Evolutionary conservation across 2,797 vertebrate species (phyloP).

Genomic region (Malurus splendens): DNA sequence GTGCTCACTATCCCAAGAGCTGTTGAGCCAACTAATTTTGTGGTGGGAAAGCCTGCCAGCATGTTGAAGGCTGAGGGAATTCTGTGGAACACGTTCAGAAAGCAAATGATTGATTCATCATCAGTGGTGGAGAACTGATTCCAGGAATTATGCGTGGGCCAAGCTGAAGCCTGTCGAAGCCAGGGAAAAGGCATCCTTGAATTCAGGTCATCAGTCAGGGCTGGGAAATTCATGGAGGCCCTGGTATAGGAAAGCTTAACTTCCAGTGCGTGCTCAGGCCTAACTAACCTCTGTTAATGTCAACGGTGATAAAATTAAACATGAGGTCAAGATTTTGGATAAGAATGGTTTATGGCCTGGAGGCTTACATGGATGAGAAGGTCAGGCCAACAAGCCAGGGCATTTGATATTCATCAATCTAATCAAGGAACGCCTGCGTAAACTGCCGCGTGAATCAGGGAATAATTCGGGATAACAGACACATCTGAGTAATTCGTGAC

Average conservation of each 20-base stretch:
- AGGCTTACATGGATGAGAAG: constrained; percentile 5
- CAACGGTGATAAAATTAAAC: constrained; percentile 39
- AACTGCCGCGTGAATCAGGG: constrained; percentile 30
- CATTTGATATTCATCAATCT: constrained; percentile 12
- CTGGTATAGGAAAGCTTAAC: constrained; percentile 11
- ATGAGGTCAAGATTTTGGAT: constrained; percentile 53
- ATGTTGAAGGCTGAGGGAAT: constrained; percentile 36
- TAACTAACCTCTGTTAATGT: constrained; percentile 27
- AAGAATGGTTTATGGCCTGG: constrained; percentile 20
- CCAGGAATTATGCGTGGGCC: constrained; percentile 24
- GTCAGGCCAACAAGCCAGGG: neutral
- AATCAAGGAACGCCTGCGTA: constrained; percentile 54
- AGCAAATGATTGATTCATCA: constrained; percentile 51
- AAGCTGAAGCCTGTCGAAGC: constrained; percentile 2
- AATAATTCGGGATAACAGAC: constrained; percentile 38
- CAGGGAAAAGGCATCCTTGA: constrained; percentile 43
- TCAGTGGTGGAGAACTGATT: constrained; percentile 22
- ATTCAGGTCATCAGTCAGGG: constrained; percentile 9
- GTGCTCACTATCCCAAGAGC: constrained; percentile 13
- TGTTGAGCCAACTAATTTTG: constrained; percentile 41
- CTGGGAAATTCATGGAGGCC: neutral
- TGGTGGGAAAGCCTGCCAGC: constrained; percentile 43
- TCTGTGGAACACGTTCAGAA: constrained; percentile 47
- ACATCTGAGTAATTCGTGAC: constrained; percentile 52
- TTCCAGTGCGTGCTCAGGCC: neutral